Base-by-base conservation (phyloP, 37 sponge, comb jelly and placozoan genomes). In the Aphrocallistes beatrix region DNA sequence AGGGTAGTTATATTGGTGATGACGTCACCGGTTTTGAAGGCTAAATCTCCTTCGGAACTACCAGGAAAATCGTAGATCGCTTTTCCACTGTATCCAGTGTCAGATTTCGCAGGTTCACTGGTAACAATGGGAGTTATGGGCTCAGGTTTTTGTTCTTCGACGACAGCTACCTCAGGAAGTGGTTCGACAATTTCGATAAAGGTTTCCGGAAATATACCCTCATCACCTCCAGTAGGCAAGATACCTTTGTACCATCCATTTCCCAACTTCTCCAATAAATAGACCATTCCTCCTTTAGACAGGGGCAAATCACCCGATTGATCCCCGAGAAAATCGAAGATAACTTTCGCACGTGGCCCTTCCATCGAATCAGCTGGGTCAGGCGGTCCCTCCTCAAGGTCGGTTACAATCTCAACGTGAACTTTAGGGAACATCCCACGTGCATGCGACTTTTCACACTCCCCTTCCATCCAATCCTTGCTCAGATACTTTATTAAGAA, bases 31-130 rank as follows among this genome's bases (percentile, higher is more conserved):
- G 25, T 25, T 1, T 86, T 87, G 28, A 87, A 87, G 23, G 84
- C 23, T 17, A 87, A 37, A 45, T 87, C 88, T 28, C 50, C 37
- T 39, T 81, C 86, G 17, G 84, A 40, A 8, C 81, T 36, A 21
- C 88, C 85, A 19, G 84, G 48, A 85, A 87, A 87, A 39, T 87
- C 88, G 86, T 84, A 87, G 23, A 81, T 87, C 6, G 84, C 88
- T 10, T 3, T 36, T 19, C 88, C 84, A 87, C 8, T 37, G 49
- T 60, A 60, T 21, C 75, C 75, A 21, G 75, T 60, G 45, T 42
- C 13, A n/a, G n/a, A n/a, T n/a, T n/a, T n/a, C n/a, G n/a, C n/a
- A n/a, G n/a, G n/a, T n/a, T n/a, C n/a, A 6, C 32, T 6, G n/a
- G 75, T 28, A 30, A 6, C 32, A 28, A 60, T 13, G 10, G 10